phyloP scores from a whole-genome alignment of 2,888 invertebrate species.

The Athripsodes cinereus region DNA sequence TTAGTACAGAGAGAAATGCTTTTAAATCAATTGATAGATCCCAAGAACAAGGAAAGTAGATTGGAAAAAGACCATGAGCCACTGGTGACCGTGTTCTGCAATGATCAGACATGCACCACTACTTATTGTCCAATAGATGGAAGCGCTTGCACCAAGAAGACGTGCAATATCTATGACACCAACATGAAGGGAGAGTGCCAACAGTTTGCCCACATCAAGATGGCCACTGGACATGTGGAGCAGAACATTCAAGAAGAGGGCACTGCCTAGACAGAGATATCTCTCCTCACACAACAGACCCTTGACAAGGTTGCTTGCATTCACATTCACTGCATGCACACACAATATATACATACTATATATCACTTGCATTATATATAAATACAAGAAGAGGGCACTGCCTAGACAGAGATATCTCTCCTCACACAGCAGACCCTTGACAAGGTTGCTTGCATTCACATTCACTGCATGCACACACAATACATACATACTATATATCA shows the following conservation, averaged over 20 bases:
- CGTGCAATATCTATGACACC: constrained; percentile 47
- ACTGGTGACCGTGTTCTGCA: constrained; percentile 44
- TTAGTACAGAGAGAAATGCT: constrained; percentile 15
- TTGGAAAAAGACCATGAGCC: constrained; percentile 31
- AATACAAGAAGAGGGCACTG: not conserved
- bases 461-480: not conserved
- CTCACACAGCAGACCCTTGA: no score
- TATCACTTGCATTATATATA: no score
- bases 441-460: not conserved
- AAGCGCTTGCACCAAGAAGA: constrained; percentile 38
- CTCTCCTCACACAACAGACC: no score
- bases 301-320: not conserved
- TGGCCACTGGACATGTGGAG: not conserved
- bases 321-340: not conserved
- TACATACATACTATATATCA: no score
- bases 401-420: not conserved
- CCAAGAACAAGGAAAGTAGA: constrained; percentile 8
- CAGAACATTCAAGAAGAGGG: not conserved
- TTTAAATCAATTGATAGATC: not conserved
- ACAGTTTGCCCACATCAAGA: constrained; percentile 23
- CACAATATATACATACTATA: not conserved
- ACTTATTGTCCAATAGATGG: constrained; percentile 40
- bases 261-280: not conserved
- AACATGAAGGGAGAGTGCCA: constrained; percentile 42
- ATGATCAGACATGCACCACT: constrained; percentile 47